Evolutionary conservation across 2,797 vertebrate species (phyloP).

Genomic region (Orestias chungarensis): DNA sequence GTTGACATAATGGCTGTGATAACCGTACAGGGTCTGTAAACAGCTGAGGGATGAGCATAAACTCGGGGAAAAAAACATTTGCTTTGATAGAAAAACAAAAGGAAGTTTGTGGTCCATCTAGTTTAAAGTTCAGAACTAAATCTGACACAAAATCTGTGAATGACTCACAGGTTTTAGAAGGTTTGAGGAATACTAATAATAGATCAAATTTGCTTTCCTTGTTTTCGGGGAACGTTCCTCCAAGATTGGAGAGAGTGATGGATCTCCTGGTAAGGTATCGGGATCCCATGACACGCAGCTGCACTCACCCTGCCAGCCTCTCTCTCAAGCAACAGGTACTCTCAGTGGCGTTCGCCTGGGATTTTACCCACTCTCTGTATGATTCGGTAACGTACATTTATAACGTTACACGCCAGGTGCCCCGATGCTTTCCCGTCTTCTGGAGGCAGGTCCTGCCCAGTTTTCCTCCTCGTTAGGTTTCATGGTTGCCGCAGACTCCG

Average conservation of each 20-base stretch:
- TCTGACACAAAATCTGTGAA: neutral
- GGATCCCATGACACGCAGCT: slow-evolving; percentile 89
- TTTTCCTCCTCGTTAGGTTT: slow-evolving; percentile 91
- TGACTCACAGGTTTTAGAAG: too few species aligned
- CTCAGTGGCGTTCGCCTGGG: neutral
- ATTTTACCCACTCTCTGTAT: neutral
- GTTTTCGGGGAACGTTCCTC: slow-evolving; percentile 16
- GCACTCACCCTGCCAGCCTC: slow-evolving; percentile 81
- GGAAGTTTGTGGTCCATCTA: neutral
- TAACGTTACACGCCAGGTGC: slow-evolving; percentile 84
- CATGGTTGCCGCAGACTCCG: slow-evolving; percentile 80
- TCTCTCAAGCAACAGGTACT: slow-evolving; percentile 91
- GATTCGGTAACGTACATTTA: slow-evolving; percentile 17
- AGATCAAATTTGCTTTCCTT: slow-evolving; percentile 2
- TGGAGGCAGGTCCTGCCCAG: slow-evolving; percentile 93
- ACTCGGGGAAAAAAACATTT: too few species aligned
- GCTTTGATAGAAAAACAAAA: too few species aligned
- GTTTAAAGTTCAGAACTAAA: neutral
- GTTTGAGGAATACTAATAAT: neutral
- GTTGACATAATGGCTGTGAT: too few species aligned
- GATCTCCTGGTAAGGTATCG: slow-evolving; percentile 83
- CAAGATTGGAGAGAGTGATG: slow-evolving; percentile 89
- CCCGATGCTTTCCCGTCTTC: slow-evolving; percentile 96
- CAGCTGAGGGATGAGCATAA: neutral
- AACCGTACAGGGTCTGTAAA: too few species aligned